phyloP scores from a whole-genome alignment of 1,140 invertebrate genomes.

The Littorina saxatilis region DNA sequence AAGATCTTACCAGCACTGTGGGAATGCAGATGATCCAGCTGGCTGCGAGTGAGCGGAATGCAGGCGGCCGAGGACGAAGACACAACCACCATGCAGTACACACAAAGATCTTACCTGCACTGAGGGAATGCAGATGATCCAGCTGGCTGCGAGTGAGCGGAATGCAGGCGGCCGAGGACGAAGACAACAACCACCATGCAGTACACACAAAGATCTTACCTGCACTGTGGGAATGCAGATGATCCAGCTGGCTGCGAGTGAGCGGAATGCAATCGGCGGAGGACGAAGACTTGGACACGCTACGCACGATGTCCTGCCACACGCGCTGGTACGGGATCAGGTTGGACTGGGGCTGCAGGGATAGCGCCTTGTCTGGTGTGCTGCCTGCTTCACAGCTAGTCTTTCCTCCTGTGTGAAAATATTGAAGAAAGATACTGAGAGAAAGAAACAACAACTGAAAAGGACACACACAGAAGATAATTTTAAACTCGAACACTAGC shows the following conservation, averaged over 20 bases:
- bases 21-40: conserved; percentile 2
- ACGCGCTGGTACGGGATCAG: conserved; percentile 26
- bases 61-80: not conserved
- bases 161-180: not conserved
- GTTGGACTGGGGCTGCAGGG: not conserved
- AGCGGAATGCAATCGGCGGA: conserved; percentile 12
- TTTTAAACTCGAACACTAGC: too few relatives aligned
- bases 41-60: not conserved
- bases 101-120: conserved; percentile 16
- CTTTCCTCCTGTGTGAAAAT: not conserved
- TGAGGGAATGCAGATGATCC: conserved; percentile 2
- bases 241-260: conserved; percentile 23
- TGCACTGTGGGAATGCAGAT: not conserved
- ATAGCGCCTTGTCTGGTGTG: not conserved
- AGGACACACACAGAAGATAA: too few relatives aligned
- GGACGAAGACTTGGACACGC: not conserved
- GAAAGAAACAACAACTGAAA: too few relatives aligned
- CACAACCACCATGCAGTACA: conserved; percentile 9
- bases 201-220: conserved; percentile 19
- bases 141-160: conserved; percentile 21
- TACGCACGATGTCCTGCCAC: conserved; percentile 26
- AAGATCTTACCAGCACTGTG: not conserved
- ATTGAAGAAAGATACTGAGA: too few relatives aligned
- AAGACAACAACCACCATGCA: conserved; percentile 6
- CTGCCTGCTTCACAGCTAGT: not conserved